Evolutionary conservation across 2,888 invertebrate genomes (phyloP).

Genomic region (Andrena minutula): DNA sequence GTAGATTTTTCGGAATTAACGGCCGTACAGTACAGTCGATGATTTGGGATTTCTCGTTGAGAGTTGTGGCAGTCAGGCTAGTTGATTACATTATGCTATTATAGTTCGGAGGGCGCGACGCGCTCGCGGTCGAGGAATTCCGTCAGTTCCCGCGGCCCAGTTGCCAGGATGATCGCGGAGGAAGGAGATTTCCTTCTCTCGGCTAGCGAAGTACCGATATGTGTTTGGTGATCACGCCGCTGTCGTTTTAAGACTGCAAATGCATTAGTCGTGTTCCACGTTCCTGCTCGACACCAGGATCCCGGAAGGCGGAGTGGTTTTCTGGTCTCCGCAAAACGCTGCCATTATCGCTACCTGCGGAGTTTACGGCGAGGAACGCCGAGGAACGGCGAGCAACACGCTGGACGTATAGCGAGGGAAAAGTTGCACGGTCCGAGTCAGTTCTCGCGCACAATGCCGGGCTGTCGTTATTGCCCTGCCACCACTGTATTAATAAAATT

Average conservation of each 20-base stretch:
- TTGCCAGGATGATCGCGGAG: conserved; percentile 21
- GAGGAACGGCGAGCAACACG: conserved; percentile 1
- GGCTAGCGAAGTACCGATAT: conserved; percentile 56
- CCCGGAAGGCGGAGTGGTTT: conserved; percentile 75
- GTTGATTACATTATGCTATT: neutral
- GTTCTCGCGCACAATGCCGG: conserved; percentile 68
- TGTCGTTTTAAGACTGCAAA: conserved; percentile 69
- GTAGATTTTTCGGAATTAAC: conserved; percentile 24
- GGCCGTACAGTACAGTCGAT: neutral
- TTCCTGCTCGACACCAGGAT: conserved; percentile 66
- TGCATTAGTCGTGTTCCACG: conserved; percentile 71
- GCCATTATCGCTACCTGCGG: conserved; percentile 75
- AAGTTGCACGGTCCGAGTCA: conserved; percentile 25
- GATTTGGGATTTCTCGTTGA: neutral
- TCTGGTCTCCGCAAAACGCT: conserved; percentile 73
- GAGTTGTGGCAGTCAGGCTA: neutral
- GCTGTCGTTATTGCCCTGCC: conserved; percentile 79
- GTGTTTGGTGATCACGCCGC: conserved; percentile 63
- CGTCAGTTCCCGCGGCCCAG: conserved; percentile 34
- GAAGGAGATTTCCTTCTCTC: conserved; percentile 45
- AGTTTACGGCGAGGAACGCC: conserved; percentile 73
- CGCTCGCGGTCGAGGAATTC: neutral
- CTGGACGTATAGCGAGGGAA: conserved; percentile 28
- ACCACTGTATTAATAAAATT: conserved; percentile 83
- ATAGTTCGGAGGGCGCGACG: too few species aligned